Conservation (phyloP, 1,140 invertebrate genomes). For the Pissodes strobi region DNA sequence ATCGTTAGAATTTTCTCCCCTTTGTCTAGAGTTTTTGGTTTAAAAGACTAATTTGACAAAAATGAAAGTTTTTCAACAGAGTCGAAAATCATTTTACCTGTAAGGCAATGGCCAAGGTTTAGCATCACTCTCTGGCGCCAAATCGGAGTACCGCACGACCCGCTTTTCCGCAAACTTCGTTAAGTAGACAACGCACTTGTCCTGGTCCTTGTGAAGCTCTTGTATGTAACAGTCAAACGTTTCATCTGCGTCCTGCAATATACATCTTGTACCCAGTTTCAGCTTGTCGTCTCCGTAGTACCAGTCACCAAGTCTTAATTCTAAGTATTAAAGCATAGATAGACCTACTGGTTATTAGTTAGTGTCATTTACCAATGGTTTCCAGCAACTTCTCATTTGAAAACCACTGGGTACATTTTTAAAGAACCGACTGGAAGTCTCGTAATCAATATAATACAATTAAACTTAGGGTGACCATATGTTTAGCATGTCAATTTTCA, state of each 20-base stretch:
- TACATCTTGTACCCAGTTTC: constrained; percentile 78
- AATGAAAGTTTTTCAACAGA: neutral
- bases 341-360: no score
- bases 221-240: constrained; percentile 76
- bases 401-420: no score
- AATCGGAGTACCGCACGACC: constrained; percentile 66
- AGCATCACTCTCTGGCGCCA: constrained; percentile 68
- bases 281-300: constrained; percentile 68
- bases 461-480: no score
- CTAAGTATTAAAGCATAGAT: constrained; percentile 53
- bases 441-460: no score
- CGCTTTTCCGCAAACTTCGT: constrained; percentile 76
- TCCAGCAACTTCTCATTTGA: no score
- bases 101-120: constrained; percentile 66
- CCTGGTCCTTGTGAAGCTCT: constrained; percentile 70
- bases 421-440: no score
- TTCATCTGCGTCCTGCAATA: constrained; percentile 63
- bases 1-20: no score
- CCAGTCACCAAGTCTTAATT: constrained; percentile 62
- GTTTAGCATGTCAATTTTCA: no score
- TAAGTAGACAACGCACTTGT: constrained; percentile 75
- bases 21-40: no score
- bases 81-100: constrained; percentile 43
- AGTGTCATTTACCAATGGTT: no score
- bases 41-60: no score